Percentiles rank a stretch among this genome's conserved stretches.
phyloP scores from a whole-genome alignment of 2,113 vertebrate genomes.

The Pionites leucogaster region DNA sequence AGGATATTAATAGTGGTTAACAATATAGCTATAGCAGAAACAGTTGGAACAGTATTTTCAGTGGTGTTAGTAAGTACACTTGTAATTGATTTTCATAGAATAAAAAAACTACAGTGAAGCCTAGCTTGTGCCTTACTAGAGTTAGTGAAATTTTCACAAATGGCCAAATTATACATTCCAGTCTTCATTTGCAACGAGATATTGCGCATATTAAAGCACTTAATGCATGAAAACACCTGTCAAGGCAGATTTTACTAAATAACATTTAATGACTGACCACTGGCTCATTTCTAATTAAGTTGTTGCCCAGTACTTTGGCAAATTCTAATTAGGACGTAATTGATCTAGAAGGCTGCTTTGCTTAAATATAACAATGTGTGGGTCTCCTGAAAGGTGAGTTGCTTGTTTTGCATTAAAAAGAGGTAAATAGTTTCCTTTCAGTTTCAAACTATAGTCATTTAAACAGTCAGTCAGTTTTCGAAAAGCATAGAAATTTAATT shows the following conservation, averaged over 20 bases:
- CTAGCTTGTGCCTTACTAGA: neutral
- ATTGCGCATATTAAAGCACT: neutral
- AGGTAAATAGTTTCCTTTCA: neutral
- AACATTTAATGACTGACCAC: neutral
- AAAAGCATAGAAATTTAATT: neutral
- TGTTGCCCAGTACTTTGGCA: neutral
- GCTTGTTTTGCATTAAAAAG: neutral
- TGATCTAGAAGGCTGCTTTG: neutral
- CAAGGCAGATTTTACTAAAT: neutral
- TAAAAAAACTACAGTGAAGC: neutral
- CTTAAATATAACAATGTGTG: neutral
- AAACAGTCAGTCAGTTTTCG: neutral
- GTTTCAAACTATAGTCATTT: neutral
- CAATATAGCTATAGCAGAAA: neutral
- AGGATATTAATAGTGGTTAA: neutral
- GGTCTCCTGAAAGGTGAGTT: neutral
- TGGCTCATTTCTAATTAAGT: neutral
- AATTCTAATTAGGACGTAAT: neutral
- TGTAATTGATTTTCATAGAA: neutral
- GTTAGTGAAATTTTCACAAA: neutral
- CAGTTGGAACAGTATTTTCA: neutral
- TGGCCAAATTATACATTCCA: neutral
- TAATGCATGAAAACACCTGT: neutral
- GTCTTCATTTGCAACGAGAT: neutral
- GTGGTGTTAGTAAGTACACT: neutral